Base-by-base conservation (phyloP, 2,113 vertebrate species). In the Pitta sordida region DNA sequence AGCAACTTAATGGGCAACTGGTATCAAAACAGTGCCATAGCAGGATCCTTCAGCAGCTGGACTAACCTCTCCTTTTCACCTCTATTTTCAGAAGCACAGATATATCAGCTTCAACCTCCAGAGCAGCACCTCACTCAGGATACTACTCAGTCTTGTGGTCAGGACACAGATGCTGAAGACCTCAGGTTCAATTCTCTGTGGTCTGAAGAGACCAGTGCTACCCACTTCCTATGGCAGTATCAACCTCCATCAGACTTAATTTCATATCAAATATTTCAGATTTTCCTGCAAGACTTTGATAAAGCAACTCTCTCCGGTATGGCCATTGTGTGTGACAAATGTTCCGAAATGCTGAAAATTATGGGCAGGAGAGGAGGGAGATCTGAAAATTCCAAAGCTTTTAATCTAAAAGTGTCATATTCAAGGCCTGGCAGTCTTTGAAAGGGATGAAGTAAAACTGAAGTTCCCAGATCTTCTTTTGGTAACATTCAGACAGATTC, bases 41-140 rank as follows among this genome's bases (percentile, higher is more conserved):
- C 36, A 74, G 51, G 11, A 12, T 23, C 13, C 10, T 56, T 6
- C 23, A 64, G 9, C 17, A 0, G 0, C 20, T 46, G 16, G n/a
- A 56, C 10, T 10, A 48, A 41, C 16, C 9, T 60, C 7, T 43
- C 7, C 2, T 70, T 79, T 70, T 65, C 34, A 76, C 14, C 16
- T 62, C 36, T 4, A 3, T 58, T 86, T 30, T 70, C 3, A 7
- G 27, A 32, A 75, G 52, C 16, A 62, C 5, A 36, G 56, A 36
- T 27, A 16, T 48, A 34, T 49, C 37, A 23, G 8, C 41, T 79
- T 43, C n/a, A 26, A 10, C 9, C 2, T 6, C 30, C 37, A 36
- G 43, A 70, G 34, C 5, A 4, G 20, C 17, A 30, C 30, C 26
- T 59, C 49, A 12, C 11, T 56, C 18, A 34, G 37, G 30, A 3